Percentiles rank a stretch among this genome's conserved stretches.
Evolutionary conservation across 2,888 invertebrate species (phyloP).

Genomic region (Mimumesa dahlbomi): DNA sequence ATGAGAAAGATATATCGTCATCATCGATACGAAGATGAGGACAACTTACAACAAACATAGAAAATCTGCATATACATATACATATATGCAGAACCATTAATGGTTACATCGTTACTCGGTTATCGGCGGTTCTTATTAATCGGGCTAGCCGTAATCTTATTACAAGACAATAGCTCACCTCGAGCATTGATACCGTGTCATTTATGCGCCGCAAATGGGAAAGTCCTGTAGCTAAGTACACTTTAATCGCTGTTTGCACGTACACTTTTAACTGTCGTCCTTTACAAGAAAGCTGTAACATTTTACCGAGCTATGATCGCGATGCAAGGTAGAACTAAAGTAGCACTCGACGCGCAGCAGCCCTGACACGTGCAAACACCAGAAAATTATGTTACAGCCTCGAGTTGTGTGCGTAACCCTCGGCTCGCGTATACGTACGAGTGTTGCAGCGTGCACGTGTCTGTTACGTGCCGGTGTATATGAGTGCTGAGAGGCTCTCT

Average conservation of each 20-base stretch:
- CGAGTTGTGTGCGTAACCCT: conserved; percentile 47
- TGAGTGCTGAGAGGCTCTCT: neutral
- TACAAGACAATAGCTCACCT: neutral
- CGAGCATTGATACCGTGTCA: neutral
- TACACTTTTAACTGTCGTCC: conserved; percentile 7
- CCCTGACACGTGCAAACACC: conserved; percentile 71
- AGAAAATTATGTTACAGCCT: conserved; percentile 70
- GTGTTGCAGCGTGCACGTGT: conserved; percentile 1
- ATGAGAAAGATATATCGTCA: no score
- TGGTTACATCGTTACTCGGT: no score
- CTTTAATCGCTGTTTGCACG: conserved; percentile 19
- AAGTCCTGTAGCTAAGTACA: conserved; percentile 1
- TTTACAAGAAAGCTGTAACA: conserved; percentile 24
- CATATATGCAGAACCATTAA: no score
- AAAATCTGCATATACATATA: no score
- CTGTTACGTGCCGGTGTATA: neutral
- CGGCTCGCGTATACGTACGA: conserved; percentile 22
- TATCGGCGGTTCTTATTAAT: conserved; percentile 2
- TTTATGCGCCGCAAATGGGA: conserved; percentile 4
- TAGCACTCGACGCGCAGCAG: conserved; percentile 49
- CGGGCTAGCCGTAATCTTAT: neutral
- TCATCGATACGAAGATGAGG: no score
- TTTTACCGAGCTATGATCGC: conserved; percentile 20
- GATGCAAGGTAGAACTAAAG: conserved; percentile 36
- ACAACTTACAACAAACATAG: no score